Percentiles rank a stretch among this genome's conserved stretches.
Evolutionary conservation across 2,113 vertebrate genomes (phyloP).

Genomic region (Pyxicephalus adspersus): DNA sequence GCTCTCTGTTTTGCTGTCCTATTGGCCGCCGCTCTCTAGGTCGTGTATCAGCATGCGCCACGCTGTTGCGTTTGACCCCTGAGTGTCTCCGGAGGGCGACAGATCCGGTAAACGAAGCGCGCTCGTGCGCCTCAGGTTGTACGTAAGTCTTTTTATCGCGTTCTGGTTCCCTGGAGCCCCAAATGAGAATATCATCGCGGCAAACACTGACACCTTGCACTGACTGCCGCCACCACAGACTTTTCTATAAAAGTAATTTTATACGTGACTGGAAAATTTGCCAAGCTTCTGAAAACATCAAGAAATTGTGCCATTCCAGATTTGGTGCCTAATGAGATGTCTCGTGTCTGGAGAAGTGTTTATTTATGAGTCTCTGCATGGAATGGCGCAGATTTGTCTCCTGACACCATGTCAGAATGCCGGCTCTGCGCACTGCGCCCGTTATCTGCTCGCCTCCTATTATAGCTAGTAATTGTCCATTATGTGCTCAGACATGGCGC

Average conservation of each 20-base stretch:
- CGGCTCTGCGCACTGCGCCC: neutral
- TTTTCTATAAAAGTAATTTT: slow-evolving; percentile 8
- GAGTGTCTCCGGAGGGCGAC: neutral
- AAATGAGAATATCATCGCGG: slow-evolving; percentile 37
- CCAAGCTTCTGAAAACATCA: slow-evolving; percentile 27
- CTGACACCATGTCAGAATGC: slow-evolving; percentile 27
- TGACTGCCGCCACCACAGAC: neutral
- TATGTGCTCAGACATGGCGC: slow-evolving; percentile 14
- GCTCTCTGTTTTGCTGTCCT: no score
- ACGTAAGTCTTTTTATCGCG: slow-evolving; percentile 3
- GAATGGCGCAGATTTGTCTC: slow-evolving; percentile 9
- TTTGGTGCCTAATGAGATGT: slow-evolving; percentile 37
- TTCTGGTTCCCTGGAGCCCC: slow-evolving; percentile 39
- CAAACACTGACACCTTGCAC: slow-evolving; percentile 22
- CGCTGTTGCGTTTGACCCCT: no score
- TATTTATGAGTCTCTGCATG: slow-evolving; percentile 27
- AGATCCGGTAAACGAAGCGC: neutral
- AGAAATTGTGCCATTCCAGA: slow-evolving; percentile 12
- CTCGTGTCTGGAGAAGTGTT: slow-evolving; percentile 3
- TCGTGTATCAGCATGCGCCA: no score
- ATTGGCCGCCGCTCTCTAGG: no score
- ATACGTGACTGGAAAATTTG: slow-evolving; percentile 39
- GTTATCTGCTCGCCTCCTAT: slow-evolving; percentile 18
- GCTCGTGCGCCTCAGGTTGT: neutral
- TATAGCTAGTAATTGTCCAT: slow-evolving; percentile 41